phyloP scores from a whole-genome alignment of 2,113 vertebrate species.

The Syngnathus scovelli region DNA sequence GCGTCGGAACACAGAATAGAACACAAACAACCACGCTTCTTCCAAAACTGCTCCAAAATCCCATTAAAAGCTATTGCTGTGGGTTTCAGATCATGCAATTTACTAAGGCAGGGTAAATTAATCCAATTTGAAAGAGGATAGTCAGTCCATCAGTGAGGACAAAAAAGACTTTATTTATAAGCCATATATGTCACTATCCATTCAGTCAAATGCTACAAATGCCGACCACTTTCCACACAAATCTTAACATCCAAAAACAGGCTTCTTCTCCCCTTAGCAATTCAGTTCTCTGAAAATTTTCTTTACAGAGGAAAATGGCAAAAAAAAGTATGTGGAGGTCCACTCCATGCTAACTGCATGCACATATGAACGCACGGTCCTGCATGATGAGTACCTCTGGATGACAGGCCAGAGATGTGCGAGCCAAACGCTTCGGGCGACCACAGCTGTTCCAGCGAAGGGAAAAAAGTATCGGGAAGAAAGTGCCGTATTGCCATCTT shows the following conservation, averaged over 20 bases:
- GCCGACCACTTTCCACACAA: slow-evolving; percentile 24
- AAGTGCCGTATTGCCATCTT: not conserved
- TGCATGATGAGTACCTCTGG: slow-evolving; percentile 36
- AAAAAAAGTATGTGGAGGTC: not conserved
- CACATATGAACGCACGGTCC: not conserved
- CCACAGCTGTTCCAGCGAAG: slow-evolving; percentile 47
- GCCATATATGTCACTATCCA: slow-evolving; percentile 58
- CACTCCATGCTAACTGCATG: not conserved
- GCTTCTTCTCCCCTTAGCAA: not conserved
- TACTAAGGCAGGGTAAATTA: slow-evolving; percentile 56
- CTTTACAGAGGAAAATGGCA: not conserved
- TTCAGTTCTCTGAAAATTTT: not conserved
- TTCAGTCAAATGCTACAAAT: slow-evolving; percentile 47
- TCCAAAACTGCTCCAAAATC: slow-evolving; percentile 19
- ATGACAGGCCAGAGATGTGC: slow-evolving; percentile 46
- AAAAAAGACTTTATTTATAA: slow-evolving; percentile 58
- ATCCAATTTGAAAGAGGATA: slow-evolving; percentile 62
- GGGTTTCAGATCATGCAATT: slow-evolving; percentile 27
- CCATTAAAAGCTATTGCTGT: slow-evolving; percentile 33
- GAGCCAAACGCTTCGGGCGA: slow-evolving; percentile 44
- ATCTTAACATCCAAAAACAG: slow-evolving; percentile 6
- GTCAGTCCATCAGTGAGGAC: slow-evolving; percentile 62
- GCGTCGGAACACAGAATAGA: not conserved
- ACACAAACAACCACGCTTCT: slow-evolving; percentile 12
- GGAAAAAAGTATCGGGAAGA: slow-evolving; percentile 8